Percentiles rank a stretch among this genome's conserved stretches.
phyloP scores from a whole-genome alignment of 2,888 invertebrate genomes.

The Pyrrhia umbra region DNA sequence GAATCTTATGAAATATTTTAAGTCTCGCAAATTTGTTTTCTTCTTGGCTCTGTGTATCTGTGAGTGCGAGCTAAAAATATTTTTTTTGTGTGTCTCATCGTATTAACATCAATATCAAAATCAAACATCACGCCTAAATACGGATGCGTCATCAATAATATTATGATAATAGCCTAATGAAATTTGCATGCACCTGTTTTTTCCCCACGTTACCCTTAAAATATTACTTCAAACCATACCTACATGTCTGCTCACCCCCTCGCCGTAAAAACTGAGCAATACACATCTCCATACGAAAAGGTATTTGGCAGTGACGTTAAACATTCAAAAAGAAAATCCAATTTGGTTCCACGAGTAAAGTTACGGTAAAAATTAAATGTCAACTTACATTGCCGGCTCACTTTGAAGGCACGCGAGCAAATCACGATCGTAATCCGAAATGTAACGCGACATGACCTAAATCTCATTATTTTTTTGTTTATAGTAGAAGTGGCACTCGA shows the following conservation, averaged over 20 bases:
- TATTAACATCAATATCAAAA: too few species aligned
- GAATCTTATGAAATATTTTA: too few species aligned
- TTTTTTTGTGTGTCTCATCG: not conserved
- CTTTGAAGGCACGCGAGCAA: conserved; percentile 27
- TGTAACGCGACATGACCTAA: conserved; percentile 36
- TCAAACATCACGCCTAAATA: not conserved
- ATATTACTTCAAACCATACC: not conserved
- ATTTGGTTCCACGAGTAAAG: conserved; percentile 31
- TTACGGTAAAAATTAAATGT: conserved; percentile 41
- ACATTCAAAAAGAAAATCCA: conserved; percentile 50
- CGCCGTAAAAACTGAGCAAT: not conserved
- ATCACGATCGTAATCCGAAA: conserved; percentile 40
- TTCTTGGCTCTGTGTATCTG: too few species aligned
- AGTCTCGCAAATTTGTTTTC: too few species aligned
- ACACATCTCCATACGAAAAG: conserved; percentile 40
- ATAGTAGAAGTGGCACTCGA: conserved; percentile 16
- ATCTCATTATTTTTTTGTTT: conserved; percentile 24
- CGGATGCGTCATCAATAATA: not conserved
- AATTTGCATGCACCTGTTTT: conserved; percentile 3
- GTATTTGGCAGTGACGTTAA: conserved; percentile 15
- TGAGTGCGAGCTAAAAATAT: too few species aligned
- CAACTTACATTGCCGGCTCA: conserved; percentile 52
- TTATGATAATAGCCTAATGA: not conserved
- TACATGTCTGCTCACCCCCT: conserved; percentile 3
- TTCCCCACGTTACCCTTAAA: not conserved